phyloP scores from a whole-genome alignment of 2,113 vertebrate species.

The Panthera leo region DNA sequence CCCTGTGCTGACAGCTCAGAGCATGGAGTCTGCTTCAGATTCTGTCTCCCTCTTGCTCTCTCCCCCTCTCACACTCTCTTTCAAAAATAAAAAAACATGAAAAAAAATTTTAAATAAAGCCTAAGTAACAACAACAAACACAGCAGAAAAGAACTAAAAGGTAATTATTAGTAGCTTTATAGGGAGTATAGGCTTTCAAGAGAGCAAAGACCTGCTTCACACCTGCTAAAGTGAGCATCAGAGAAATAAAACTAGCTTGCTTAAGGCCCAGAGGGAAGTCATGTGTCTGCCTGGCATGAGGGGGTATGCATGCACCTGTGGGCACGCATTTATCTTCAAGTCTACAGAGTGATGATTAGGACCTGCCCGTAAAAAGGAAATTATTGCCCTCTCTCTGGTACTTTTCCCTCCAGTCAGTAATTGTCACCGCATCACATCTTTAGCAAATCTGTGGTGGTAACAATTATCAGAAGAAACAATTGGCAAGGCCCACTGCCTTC shows the following conservation, averaged over 20 bases:
- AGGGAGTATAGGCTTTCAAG: background rate
- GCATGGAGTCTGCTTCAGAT: too few species aligned
- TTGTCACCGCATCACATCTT: background rate
- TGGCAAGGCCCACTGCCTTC: background rate
- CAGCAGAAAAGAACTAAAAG: background rate
- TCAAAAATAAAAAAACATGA: too few species aligned
- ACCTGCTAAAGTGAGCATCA: background rate
- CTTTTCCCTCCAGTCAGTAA: background rate
- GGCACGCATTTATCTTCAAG: background rate
- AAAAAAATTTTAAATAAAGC: background rate
- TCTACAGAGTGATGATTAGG: background rate
- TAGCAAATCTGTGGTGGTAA: background rate
- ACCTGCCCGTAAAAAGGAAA: background rate
- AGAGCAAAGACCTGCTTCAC: background rate
- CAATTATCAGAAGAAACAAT: background rate
- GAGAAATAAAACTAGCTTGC: background rate
- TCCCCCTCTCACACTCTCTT: too few species aligned
- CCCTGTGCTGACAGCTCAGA: too few species aligned
- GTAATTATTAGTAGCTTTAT: background rate
- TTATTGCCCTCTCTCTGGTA: background rate
- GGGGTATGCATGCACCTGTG: accelerated
- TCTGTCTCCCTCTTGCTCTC: too few species aligned
- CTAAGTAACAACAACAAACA: background rate
- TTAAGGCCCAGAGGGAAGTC: background rate
- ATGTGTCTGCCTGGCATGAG: background rate